Evolutionary conservation across 37 sponge, comb jelly and placozoan genomes (phyloP).

Genomic region (Cladorhizidae sp.): DNA sequence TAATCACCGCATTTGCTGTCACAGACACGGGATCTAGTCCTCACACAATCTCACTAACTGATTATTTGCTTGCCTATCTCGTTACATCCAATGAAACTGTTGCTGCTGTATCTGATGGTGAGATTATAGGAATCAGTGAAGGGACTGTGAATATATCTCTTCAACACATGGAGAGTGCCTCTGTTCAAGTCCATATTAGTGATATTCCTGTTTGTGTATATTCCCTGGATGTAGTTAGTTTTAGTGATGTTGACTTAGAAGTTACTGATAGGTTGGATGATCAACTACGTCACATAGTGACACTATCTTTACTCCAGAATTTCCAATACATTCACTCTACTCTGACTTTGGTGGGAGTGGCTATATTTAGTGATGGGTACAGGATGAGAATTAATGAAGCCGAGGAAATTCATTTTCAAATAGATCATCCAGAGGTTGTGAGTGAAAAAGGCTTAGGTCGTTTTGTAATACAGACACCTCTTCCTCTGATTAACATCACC

Average conservation of each 20-base stretch:
- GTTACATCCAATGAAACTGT: neutral
- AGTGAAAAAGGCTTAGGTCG: neutral
- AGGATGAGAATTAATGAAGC: slow-evolving; percentile 21
- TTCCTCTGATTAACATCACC: neutral
- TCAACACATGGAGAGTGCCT: neutral
- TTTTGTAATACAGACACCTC: neutral
- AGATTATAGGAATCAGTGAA: slow-evolving; percentile 11
- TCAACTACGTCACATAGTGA: neutral
- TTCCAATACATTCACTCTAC: slow-evolving; percentile 17
- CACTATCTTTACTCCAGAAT: slow-evolving; percentile 17
- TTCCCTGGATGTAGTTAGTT: slow-evolving; percentile 37
- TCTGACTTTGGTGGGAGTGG: slow-evolving; percentile 25
- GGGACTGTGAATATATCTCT: neutral
- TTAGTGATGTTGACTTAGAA: slow-evolving; percentile 28
- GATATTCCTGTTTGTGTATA: slow-evolving; percentile 21
- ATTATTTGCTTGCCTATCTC: slow-evolving; percentile 15
- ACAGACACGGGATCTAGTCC: neutral
- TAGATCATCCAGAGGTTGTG: neutral
- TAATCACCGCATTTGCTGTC: slow-evolving; percentile 6
- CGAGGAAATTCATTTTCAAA: neutral
- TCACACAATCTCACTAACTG: neutral
- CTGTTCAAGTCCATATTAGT: slow-evolving; percentile 3
- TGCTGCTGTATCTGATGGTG: neutral
- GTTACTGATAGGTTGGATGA: neutral
- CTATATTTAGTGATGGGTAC: slow-evolving; percentile 40